Conservation (phyloP, 2,888 invertebrate species). For the Tethea ocularis region DNA sequence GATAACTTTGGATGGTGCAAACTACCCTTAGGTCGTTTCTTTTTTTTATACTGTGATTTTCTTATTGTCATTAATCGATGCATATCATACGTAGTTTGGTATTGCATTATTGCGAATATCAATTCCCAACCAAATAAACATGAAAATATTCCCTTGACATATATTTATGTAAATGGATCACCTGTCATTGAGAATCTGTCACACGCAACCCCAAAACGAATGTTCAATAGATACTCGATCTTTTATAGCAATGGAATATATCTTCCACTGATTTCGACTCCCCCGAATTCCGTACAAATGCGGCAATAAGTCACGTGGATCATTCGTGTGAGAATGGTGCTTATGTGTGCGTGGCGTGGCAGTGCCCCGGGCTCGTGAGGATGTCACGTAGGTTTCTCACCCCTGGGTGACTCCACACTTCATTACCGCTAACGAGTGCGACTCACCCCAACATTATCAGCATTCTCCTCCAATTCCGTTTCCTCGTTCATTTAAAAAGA, state of each 20-base stretch:
- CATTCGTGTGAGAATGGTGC: background rate
- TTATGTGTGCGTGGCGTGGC: background rate
- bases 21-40: too few relatives aligned
- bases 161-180: conserved; percentile 4
- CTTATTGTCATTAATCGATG: background rate
- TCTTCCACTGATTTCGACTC: background rate
- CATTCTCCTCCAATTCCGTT: conserved; percentile 2
- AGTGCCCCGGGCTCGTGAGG: background rate
- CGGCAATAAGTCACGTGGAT: background rate
- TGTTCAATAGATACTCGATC: conserved; percentile 5
- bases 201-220: background rate
- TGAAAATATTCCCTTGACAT: background rate
- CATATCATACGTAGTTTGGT: background rate
- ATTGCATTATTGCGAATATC: background rate
- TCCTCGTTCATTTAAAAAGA: background rate
- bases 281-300: background rate
- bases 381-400: background rate
- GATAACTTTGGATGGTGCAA: too few relatives aligned
- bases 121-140: background rate
- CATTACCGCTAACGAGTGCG: conserved; percentile 3
- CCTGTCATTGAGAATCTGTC: background rate
- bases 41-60: background rate
- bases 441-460: background rate
- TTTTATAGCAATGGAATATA: background rate
- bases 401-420: background rate